Percentiles rank a stretch among this genome's conserved stretches.
phyloP scores from a whole-genome alignment of 92 coral and sea anemone genomes.

The Umimayanthus chanpuru region DNA sequence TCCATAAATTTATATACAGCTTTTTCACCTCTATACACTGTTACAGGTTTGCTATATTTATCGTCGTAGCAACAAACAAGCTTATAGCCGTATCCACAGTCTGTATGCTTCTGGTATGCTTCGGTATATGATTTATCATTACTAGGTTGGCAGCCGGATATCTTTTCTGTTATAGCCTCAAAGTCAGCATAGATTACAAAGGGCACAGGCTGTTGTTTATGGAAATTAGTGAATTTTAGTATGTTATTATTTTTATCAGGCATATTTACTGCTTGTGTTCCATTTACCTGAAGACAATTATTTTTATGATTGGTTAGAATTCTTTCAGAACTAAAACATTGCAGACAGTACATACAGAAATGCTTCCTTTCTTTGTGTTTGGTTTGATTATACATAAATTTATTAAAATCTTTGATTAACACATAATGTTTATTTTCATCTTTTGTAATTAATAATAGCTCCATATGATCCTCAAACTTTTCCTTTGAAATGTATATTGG shows the following conservation, averaged over 20 bases:
- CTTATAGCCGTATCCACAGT: slow-evolving; percentile 45
- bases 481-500: slow-evolving; percentile 54
- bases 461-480: slow-evolving; percentile 16
- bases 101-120: slow-evolving; percentile 37
- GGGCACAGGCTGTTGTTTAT: slow-evolving; percentile 42
- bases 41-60: neutral
- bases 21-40: no score
- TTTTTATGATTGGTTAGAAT: slow-evolving; percentile 35
- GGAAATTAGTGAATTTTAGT: slow-evolving; percentile 33
- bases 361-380: slow-evolving; percentile 44
- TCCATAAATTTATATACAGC: no score
- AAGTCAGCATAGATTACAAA: slow-evolving; percentile 55
- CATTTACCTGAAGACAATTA: slow-evolving; percentile 41
- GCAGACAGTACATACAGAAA: slow-evolving; percentile 47
- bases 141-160: neutral
- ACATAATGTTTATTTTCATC: slow-evolving; percentile 43
- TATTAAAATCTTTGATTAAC: slow-evolving; percentile 30
- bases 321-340: slow-evolving; percentile 41
- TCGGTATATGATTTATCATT: slow-evolving; percentile 45
- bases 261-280: slow-evolving; percentile 45
- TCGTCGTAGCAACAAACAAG: slow-evolving; percentile 50
- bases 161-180: slow-evolving; percentile 48
- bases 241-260: slow-evolving; percentile 40
- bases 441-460: slow-evolving; percentile 30
- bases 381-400: slow-evolving; percentile 2